A percentile compares a stretch with the other conserved stretches of the same genome.
These are phyloP conservation scores for Operophtera brumata DNA, from an alignment of 2,888 invertebrate genomes.

Conservation along the genomic window DNA sequence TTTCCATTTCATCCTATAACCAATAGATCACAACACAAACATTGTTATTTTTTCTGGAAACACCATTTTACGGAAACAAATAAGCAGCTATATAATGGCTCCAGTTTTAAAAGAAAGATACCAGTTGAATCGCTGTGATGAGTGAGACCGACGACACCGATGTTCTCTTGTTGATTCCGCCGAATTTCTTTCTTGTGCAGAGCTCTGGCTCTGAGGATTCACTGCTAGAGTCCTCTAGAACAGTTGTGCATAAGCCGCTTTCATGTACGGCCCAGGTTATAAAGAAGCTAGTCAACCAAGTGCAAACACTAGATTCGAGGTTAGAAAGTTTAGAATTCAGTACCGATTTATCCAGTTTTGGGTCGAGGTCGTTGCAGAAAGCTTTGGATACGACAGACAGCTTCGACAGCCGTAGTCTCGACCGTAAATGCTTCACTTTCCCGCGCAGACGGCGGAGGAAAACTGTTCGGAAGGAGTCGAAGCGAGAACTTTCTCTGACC, in stretches of 20 bases:
- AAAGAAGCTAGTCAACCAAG: slow-evolving; percentile 81
- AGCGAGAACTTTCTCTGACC: slow-evolving; percentile 54
- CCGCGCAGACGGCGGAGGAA: slow-evolving; percentile 66
- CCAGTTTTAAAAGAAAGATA: slow-evolving; percentile 32
- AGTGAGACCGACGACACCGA: slow-evolving; percentile 89
- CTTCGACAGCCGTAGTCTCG: slow-evolving; percentile 55
- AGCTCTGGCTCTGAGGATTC: slow-evolving; percentile 80
- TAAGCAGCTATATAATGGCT: slow-evolving; percentile 55
- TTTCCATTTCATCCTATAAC: background rate
- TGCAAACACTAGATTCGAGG: slow-evolving; percentile 82
- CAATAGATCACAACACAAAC: too few relatives aligned
- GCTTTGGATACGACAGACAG: slow-evolving; percentile 61
- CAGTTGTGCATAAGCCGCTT: slow-evolving; percentile 68
- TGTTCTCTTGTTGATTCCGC: slow-evolving; percentile 88
- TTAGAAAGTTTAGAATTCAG: slow-evolving; percentile 68
- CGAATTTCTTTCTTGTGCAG: slow-evolving; percentile 85
- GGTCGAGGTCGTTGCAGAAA: slow-evolving; percentile 42
- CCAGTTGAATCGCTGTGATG: slow-evolving; percentile 58
- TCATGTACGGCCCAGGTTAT: slow-evolving; percentile 74
- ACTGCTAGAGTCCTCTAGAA: slow-evolving; percentile 66
- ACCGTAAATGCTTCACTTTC: slow-evolving; percentile 66
- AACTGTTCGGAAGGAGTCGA: slow-evolving; percentile 41
- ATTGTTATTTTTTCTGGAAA: too few relatives aligned
- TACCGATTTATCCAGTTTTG: slow-evolving; percentile 53
- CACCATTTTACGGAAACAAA: background rate